Base-by-base conservation (phyloP, 2,797 vertebrate species). In the Enteromius mattozi region DNA sequence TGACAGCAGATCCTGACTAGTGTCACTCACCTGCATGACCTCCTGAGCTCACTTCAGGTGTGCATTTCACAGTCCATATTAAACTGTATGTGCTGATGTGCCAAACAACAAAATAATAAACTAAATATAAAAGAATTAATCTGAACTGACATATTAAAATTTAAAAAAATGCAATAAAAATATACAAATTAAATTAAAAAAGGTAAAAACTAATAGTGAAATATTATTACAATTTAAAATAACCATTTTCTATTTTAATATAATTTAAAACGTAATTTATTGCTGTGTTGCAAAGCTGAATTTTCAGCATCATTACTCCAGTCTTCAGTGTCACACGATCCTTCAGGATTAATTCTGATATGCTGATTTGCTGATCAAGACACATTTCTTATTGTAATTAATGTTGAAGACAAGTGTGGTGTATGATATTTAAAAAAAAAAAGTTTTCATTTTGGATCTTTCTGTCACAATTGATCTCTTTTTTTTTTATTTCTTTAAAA, bases 31-130 rank as follows among this genome's bases (percentile, higher is more conserved):
- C 96, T 99, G 68, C 96, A 98, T 19, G 94, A 96, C 37, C 95
- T 98, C 87, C 96, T 99, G 88, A 97, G 92, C 90, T 92, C 94
- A 54, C 93, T 99, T 89, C 97, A 99, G 97, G 98, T 99, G 92
- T 24, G 78, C 81, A 33, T 87, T 30, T 37, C 6, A 17, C 13
- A 80, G 56, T 24, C 13, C 81, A 5, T 47, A 16, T 66, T 24
- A 69, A 17, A 19, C 6, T 51, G 49, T 54, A 24, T n/a, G n/a
- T 1, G 66, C 8, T 54, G 35, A 40, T 40, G 19, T 6, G 4
- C 4, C 10, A 6, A 69, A 37, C 56, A 40, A 21, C 9, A n/a
- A 21, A 42, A 42, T 42, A 42, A 42, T 42, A 42, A n/a, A n/a
- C 47, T 49, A 6, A 17, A 49, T 2, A 19, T 10, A 56, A 56